A percentile compares a stretch with the other conserved stretches of the same genome.
These are phyloP conservation scores for Ceryle rudis DNA, from an alignment of 2,797 vertebrate genomes.

Conservation along the genomic window DNA sequence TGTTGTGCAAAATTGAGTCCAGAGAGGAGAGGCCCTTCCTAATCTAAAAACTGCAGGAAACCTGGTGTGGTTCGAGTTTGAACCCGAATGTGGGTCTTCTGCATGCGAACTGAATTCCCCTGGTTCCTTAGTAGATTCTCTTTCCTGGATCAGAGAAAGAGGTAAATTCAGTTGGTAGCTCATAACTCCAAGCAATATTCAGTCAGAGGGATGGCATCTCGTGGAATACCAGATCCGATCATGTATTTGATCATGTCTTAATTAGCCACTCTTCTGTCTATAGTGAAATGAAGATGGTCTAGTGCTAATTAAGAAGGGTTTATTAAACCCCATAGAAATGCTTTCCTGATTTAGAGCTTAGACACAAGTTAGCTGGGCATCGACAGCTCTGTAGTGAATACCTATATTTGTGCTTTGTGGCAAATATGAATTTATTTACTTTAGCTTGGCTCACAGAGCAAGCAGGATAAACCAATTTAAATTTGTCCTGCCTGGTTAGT, in stretches of 20 bases:
- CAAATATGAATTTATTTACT: neutral
- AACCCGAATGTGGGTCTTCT: neutral
- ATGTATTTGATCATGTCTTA: neutral
- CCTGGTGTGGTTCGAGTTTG: neutral
- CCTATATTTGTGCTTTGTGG: accelerated
- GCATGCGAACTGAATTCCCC: accelerated
- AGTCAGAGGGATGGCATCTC: neutral
- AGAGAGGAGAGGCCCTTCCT: neutral
- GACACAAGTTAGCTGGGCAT: accelerated
- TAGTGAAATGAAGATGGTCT: neutral
- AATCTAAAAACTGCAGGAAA: accelerated
- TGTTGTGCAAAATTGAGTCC: accelerated
- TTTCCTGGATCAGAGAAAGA: neutral
- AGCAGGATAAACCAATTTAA: neutral
- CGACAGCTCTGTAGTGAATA: neutral
- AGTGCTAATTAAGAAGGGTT: neutral
- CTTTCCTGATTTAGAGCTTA: neutral
- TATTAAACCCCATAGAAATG: neutral
- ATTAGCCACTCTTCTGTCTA: neutral
- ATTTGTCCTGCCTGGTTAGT: conserved; percentile 34
- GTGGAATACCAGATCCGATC: neutral
- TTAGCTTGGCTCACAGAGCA: neutral
- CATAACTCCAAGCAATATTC: accelerated
- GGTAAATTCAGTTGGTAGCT: neutral
- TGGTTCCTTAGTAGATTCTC: accelerated